Evolutionary conservation across 2,888 invertebrate genomes (phyloP).

Genomic region (Leptinotarsa peninsularis): DNA sequence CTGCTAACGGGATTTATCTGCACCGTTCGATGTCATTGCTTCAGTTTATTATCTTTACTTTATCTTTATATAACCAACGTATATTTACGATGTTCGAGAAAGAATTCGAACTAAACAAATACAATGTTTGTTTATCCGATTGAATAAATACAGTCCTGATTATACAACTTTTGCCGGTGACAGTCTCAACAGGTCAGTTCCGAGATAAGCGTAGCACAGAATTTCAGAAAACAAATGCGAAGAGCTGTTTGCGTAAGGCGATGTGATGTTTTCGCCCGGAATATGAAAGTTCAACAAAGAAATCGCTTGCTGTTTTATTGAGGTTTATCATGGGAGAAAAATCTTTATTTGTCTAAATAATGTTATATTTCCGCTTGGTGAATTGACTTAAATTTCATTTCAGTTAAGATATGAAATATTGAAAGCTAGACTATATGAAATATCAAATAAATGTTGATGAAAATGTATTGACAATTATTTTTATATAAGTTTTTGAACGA

Average conservation of each 20-base stretch:
- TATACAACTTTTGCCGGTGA: constrained; percentile 32
- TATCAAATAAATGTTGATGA: too few relatives aligned
- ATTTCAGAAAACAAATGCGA: constrained; percentile 8
- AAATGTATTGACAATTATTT: too few relatives aligned
- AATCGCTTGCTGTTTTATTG: neutral
- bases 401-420: too few relatives aligned
- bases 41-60: constrained; percentile 23
- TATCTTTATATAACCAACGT: constrained; percentile 13
- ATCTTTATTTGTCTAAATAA: too few relatives aligned
- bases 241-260: constrained; percentile 1
- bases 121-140: constrained; percentile 21
- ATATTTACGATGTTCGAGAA: constrained; percentile 20
- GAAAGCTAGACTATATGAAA: too few relatives aligned
- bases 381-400: too few relatives aligned
- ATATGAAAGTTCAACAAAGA: neutral
- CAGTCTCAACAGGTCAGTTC: constrained; percentile 28
- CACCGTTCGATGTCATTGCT: constrained; percentile 13
- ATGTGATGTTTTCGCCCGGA: constrained; percentile 11
- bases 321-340: neutral
- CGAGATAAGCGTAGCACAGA: constrained; percentile 3
- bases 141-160: constrained; percentile 26
- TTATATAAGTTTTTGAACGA: too few relatives aligned
- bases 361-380: too few relatives aligned
- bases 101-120: constrained; percentile 24
- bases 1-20: constrained; percentile 14